Base-by-base conservation (phyloP, 1,140 invertebrate genomes). In the Lethrus apterus region DNA sequence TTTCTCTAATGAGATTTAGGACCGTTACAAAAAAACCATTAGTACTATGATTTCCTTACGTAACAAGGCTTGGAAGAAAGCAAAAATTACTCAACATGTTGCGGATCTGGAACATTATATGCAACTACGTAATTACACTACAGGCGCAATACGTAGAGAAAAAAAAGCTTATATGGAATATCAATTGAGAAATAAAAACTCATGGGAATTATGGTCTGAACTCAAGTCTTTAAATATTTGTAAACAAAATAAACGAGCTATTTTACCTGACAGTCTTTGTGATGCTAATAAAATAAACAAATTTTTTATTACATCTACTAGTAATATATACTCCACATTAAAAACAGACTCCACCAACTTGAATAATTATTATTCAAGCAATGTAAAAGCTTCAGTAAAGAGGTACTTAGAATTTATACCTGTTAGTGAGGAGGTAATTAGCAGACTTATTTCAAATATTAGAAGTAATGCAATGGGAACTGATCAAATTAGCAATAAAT, bases 81-180 rank as follows among this genome's bases (percentile, higher is more conserved):
- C 19, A 7, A 26, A 26, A 26, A 26, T 7, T 7, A 26, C 5
- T n/a, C n/a, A 26, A 26, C 5, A 26, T 5, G 5, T n/a, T n/a
- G n/a, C n/a, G n/a, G n/a, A n/a, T 38, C 21, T 38, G n/a, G 19
- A 38, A 8, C 21, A 38, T 18, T 38, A 38, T 18, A 38, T 19
- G 19, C 19, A 18, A 19, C 18, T 38, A 21, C 15, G 35, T 9
- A 38, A 38, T 21, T 38, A 10, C 19, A 38, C 35, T 19, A 38
- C 15, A 5, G 17, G 15, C 9, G 4, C 35, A 19, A 38, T 38
- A 19, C 8, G 35, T 7, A n/a, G 35, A 14, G 32, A 33, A 15
- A 33, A 33, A 15, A 11, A 15, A 14, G 14, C 32, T 15, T 33
- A 33, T 7, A 9, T 33, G 13, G 11, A 15, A 11, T 33, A 14